Evolutionary conservation across 2,797 vertebrate genomes (phyloP), one percentile per base, ranked within the genome.

Genomic region (Spondyliosoma cantharus): DNA sequence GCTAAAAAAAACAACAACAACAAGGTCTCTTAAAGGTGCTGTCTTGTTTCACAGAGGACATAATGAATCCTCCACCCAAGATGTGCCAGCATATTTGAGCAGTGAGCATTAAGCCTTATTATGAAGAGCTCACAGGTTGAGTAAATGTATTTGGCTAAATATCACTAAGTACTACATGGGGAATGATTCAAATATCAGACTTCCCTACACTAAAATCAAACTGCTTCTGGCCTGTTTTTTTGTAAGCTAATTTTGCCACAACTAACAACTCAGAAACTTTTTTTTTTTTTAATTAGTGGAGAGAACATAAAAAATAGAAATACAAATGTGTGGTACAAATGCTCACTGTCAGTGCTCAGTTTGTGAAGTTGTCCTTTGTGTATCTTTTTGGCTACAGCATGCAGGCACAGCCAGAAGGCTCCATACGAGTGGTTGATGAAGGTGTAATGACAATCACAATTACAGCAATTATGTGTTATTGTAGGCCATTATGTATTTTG

Each of bases 391-490:
- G 64, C 65, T 66, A 37, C 63, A 70, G 77, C 81, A 76, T 42
- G 65, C 50, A 74, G 75, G 46, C 68, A 50, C 73, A 84, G 80
- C 53, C 80, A 86, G 80, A 66, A 76, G 86, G 70, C 85, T 73
- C 72, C 61, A 70, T 78, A 73, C 56, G 84, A 90, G 79, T 80
- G 78, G 75, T 53, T 77, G 86, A 90, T 89, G 81, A 80, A 87
- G 83, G 88, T 84, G 81, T 89, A 92, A 91, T 91, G 87, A 87
- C 87, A 79, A 83, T 69, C 74, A 85, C 90, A 93, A 91, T 94
- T 91, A 93, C 19, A 87, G 79, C 90, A 93, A 93, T 94, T 93
- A 93, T 92, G 89, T 91, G 89, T 92, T 90, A 92, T 94, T 92
- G 92, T 93, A 90, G 90, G 90, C 87, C 88, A 93, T 94, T 93